Evolutionary conservation across 2,113 vertebrate genomes (phyloP).

Genomic region (Brachionichthys hirsutus): DNA sequence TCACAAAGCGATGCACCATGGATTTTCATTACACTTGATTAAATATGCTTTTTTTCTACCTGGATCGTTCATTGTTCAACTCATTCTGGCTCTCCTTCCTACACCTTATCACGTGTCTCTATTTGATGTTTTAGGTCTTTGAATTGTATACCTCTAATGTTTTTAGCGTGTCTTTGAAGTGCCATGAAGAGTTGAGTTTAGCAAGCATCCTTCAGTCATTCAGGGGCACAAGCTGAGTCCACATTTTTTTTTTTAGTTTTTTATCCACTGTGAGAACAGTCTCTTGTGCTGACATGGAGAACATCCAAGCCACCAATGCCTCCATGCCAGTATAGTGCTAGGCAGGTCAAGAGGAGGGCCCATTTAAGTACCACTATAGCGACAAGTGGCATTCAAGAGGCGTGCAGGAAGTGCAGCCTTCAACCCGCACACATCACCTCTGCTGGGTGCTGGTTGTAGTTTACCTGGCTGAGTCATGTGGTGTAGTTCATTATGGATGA

Average conservation of each 20-base stretch:
- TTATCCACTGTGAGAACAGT: conserved; percentile 44
- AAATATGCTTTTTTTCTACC: conserved; percentile 46
- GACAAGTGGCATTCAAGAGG: conserved; percentile 78
- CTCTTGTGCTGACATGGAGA: conserved; percentile 76
- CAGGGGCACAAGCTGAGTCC: conserved; percentile 46
- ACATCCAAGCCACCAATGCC: conserved; percentile 82
- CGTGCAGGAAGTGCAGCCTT: neutral
- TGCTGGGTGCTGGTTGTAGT: conserved; percentile 29
- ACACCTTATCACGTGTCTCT: conserved; percentile 44
- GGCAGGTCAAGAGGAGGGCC: conserved; percentile 74
- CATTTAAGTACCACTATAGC: conserved; percentile 76
- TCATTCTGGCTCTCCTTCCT: conserved; percentile 49
- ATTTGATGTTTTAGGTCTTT: conserved; percentile 56
- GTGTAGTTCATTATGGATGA: conserved; percentile 60
- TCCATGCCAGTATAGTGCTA: conserved; percentile 76
- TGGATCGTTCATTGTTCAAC: conserved; percentile 35
- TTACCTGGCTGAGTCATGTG: conserved; percentile 16
- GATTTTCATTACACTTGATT: conserved; percentile 47
- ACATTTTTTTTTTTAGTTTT: no score
- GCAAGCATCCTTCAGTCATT: conserved; percentile 78
- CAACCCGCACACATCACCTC: conserved; percentile 17
- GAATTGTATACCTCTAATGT: conserved; percentile 66
- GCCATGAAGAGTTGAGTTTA: conserved; percentile 64
- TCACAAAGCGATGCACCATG: conserved; percentile 47
- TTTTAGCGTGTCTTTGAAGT: conserved; percentile 69